phyloP scores from a whole-genome alignment of 2,113 vertebrate species.

The Pelodiscus sinensis region DNA sequence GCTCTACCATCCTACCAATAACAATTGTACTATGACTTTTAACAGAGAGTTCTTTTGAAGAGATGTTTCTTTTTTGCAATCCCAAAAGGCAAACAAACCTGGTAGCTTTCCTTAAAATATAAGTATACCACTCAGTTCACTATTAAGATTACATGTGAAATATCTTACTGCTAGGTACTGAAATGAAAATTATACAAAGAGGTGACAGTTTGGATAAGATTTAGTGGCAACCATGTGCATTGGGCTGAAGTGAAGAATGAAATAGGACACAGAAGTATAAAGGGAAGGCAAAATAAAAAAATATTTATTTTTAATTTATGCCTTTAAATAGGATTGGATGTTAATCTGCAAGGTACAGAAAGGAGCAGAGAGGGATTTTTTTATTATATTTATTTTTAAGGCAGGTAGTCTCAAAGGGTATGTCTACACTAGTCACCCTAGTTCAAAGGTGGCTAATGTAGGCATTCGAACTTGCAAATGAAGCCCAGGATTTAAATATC shows the following conservation, averaged over 20 bases:
- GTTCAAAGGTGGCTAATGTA: no score
- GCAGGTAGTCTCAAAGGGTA: rapidly evolving
- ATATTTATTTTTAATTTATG: rapidly evolving
- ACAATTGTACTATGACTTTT: not conserved
- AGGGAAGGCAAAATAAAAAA: rapidly evolving
- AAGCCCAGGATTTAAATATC: no score
- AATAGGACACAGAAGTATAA: not conserved
- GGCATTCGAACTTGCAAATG: no score
- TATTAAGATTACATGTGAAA: rapidly evolving
- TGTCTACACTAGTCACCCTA: no score
- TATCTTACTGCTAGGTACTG: rapidly evolving
- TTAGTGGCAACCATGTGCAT: rapidly evolving
- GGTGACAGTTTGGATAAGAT: rapidly evolving
- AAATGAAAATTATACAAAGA: rapidly evolving
- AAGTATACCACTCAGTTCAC: rapidly evolving
- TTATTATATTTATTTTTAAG: not conserved
- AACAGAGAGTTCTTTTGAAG: not conserved
- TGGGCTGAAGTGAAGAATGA: rapidly evolving
- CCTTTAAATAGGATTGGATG: not conserved
- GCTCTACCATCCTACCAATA: not conserved
- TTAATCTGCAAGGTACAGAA: rapidly evolving
- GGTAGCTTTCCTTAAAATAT: rapidly evolving
- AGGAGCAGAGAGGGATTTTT: not conserved
- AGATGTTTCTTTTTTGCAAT: not conserved
- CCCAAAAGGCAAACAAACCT: not conserved